These are phyloP conservation scores for Rallus crepitans DNA, from an alignment of 2,797 vertebrate species.

Conservation along the genomic window DNA sequence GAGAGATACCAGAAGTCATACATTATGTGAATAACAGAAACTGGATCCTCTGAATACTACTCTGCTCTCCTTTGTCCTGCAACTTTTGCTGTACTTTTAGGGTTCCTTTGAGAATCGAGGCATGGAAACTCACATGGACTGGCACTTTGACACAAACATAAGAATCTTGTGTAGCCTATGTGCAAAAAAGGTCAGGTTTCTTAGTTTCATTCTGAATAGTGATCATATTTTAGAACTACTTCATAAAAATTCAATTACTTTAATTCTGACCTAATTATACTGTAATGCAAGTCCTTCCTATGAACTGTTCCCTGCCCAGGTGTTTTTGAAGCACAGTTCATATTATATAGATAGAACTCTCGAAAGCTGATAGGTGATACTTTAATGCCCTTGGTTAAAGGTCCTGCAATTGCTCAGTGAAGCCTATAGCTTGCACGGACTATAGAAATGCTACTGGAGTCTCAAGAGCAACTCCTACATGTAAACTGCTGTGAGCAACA, in stretches of 20 bases:
- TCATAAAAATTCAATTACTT: background rate
- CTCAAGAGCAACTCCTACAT: background rate
- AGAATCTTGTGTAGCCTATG: background rate
- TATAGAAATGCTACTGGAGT: background rate
- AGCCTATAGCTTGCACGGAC: background rate
- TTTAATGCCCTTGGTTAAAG: background rate
- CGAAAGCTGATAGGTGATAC: background rate
- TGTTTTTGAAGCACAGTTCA: background rate
- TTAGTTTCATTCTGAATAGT: background rate
- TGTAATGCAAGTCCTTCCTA: background rate
- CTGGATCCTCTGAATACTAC: background rate
- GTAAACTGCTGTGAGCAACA: background rate
- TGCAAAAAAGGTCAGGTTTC: background rate
- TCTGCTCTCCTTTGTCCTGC: background rate
- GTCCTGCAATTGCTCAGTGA: background rate
- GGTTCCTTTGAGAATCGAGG: slow-evolving; percentile 12
- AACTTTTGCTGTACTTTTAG: slow-evolving; percentile 15
- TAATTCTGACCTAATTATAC: background rate
- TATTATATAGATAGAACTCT: background rate
- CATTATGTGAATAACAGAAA: background rate
- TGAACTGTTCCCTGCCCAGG: background rate
- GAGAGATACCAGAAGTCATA: background rate
- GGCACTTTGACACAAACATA: background rate
- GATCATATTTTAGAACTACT: background rate
- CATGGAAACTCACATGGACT: background rate